Evolutionary conservation across 2,113 vertebrate species (phyloP).

Genomic region (Pseudopipra pipra): DNA sequence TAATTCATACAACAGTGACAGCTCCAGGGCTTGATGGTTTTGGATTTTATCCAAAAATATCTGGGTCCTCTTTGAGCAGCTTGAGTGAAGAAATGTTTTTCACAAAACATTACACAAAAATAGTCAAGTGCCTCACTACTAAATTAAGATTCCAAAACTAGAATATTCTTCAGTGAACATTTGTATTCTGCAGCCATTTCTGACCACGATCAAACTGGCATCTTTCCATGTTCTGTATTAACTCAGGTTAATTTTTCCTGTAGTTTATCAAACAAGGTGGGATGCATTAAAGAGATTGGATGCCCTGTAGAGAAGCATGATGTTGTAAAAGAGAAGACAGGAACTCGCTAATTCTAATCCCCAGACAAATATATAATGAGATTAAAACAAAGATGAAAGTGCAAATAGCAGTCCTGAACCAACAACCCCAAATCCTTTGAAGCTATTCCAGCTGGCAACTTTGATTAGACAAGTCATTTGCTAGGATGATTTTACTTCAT

Average conservation of each 20-base stretch:
- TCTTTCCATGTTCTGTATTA: not conserved
- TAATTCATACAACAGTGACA: not conserved
- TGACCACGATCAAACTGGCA: not conserved
- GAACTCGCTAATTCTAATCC: not conserved
- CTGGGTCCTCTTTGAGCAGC: not conserved
- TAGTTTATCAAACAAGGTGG: not conserved
- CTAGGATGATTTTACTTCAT: not conserved
- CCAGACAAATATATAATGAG: not conserved
- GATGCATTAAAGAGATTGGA: not conserved
- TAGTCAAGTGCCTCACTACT: not conserved
- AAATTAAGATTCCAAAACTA: not conserved
- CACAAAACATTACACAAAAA: not conserved
- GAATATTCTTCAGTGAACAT: not conserved
- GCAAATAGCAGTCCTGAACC: not conserved
- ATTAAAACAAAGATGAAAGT: conserved; percentile 39
- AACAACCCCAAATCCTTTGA: not conserved
- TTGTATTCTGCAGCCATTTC: not conserved
- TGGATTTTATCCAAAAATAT: not conserved
- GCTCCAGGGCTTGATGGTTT: not conserved
- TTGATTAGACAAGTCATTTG: not conserved
- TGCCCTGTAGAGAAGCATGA: not conserved
- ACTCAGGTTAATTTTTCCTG: not conserved
- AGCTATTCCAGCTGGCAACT: conserved; percentile 15
- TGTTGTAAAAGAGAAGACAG: not conserved
- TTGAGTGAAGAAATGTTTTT: not conserved